Evolutionary conservation across 2,888 invertebrate genomes (phyloP).

Genomic region (Conomelus anceps): DNA sequence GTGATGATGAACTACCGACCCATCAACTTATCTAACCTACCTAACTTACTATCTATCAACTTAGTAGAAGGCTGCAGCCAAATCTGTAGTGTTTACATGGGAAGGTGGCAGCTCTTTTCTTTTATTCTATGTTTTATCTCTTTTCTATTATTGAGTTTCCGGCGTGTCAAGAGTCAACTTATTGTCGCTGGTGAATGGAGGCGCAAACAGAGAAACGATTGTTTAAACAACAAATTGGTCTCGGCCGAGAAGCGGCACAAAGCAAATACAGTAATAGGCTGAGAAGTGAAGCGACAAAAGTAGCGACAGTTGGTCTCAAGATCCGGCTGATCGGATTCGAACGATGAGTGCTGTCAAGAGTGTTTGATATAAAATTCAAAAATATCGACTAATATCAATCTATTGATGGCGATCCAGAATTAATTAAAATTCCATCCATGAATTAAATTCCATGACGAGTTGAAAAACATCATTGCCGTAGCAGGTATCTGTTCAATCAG

Average conservation of each 20-base stretch:
- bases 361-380: background rate
- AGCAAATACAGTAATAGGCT: background rate
- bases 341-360: background rate
- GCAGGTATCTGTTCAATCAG: too few species aligned
- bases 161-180: background rate
- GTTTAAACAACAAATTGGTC: background rate
- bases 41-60: background rate
- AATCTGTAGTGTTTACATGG: background rate
- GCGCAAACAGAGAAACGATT: background rate
- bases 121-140: background rate
- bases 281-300: background rate
- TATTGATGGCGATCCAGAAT: too few species aligned
- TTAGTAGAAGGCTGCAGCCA: background rate
- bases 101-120: background rate
- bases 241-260: background rate
- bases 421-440: too few species aligned
- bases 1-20: too few species aligned
- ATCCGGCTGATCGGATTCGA: background rate
- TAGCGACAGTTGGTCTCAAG: background rate
- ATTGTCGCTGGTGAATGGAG: background rate
- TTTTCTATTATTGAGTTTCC: background rate
- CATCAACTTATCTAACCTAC: too few species aligned
- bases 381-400: background rate
- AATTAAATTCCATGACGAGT: too few species aligned
- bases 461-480: too few species aligned